Conservation (phyloP, 2,888 invertebrate genomes). For the Ormyrus rosae region DNA sequence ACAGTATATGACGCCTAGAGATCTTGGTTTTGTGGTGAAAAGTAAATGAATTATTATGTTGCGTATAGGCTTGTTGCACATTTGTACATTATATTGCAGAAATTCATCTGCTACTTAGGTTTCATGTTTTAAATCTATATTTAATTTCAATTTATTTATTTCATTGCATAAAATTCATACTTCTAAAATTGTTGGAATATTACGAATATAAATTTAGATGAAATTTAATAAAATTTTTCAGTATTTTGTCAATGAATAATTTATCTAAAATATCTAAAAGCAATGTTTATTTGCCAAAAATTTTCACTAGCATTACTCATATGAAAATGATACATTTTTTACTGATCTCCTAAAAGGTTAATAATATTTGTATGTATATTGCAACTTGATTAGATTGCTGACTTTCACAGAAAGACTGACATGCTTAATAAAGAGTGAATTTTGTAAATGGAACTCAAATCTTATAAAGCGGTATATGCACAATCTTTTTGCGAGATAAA, state of each 20-base stretch:
- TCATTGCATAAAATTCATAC: constrained; percentile 33
- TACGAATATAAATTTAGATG: constrained; percentile 13
- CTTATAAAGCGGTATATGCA: not conserved
- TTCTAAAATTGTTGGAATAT: not conserved
- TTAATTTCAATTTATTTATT: constrained; percentile 46
- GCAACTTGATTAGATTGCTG: constrained; percentile 15
- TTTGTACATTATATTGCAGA: constrained; percentile 17
- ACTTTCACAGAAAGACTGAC: constrained; percentile 26
- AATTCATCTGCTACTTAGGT: constrained; percentile 14
- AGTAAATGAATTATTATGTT: constrained; percentile 27
- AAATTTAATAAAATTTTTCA: constrained; percentile 35
- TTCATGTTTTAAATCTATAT: constrained; percentile 33
- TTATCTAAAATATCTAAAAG: constrained; percentile 19
- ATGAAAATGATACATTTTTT: not conserved
- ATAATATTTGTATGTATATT: not conserved
- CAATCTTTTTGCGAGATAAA: constrained; percentile 24
- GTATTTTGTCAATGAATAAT: constrained; percentile 17
- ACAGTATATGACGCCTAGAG: constrained; percentile 90
- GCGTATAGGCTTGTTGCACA: constrained; percentile 18
- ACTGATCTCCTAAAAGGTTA: constrained; percentile 7
- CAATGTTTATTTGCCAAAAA: constrained; percentile 18
- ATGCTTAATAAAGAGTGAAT: constrained; percentile 11
- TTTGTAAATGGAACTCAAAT: constrained; percentile 5
- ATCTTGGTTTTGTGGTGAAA: constrained; percentile 79
- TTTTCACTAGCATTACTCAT: not conserved